A percentile compares a stretch with the other conserved stretches of the same genome.
phyloP scores from a whole-genome alignment of 2,888 invertebrate genomes.

The Eucera pruinosa region DNA sequence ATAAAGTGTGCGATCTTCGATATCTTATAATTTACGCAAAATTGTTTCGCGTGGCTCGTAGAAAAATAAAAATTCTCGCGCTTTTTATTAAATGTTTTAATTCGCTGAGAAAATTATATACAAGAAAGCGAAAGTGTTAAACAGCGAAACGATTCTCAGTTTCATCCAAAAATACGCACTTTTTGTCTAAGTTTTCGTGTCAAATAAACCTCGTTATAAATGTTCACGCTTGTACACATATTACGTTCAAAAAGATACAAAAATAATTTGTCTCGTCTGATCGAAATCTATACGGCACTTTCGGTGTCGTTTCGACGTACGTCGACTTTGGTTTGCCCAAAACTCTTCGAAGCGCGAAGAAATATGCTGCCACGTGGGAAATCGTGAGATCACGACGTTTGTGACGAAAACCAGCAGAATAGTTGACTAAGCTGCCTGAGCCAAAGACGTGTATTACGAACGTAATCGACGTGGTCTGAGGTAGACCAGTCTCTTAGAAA shows the following conservation, averaged over 20 bases:
- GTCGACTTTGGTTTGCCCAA: conserved; percentile 13
- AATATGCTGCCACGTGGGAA: conserved; percentile 10
- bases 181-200: neutral
- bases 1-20: conserved; percentile 3
- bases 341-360: conserved; percentile 9
- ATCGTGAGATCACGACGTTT: conserved; percentile 11
- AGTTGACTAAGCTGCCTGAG: conserved; percentile 13
- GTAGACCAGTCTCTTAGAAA: conserved; percentile 35
- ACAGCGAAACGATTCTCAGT: too few relatives aligned
- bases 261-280: conserved; percentile 33
- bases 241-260: conserved; percentile 5
- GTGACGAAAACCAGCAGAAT: conserved; percentile 28
- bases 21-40: conserved; percentile 3
- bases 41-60: conserved; percentile 8
- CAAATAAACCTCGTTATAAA: too few relatives aligned
- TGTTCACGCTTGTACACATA: neutral
- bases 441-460: conserved; percentile 21
- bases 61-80: conserved; percentile 25
- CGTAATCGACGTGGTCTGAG: conserved; percentile 1
- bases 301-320: neutral
- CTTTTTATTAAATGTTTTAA: neutral
- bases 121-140: neutral
- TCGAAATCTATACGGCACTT: neutral
- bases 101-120: conserved; percentile 17
- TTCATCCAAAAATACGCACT: neutral